phyloP scores from a whole-genome alignment of 2,113 vertebrate genomes.

The Oncorhynchus keta region DNA sequence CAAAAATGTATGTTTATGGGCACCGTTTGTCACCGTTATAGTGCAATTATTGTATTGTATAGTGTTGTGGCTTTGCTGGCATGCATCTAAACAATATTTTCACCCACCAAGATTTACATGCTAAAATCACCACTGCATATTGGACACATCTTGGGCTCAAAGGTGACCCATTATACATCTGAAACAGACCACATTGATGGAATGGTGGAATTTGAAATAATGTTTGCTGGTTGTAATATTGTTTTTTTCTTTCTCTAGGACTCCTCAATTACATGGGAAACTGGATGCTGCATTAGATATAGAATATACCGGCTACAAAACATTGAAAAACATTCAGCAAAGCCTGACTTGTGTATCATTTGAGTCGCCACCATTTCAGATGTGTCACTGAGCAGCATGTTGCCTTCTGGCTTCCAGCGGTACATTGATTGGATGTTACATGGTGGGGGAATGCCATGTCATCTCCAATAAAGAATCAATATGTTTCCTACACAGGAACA shows the following conservation, averaged over 20 bases:
- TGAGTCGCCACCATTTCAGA: background rate
- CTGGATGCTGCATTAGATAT: background rate
- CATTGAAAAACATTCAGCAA: background rate
- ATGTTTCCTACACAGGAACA: slow-evolving; percentile 21
- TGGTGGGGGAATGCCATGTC: slow-evolving; percentile 26
- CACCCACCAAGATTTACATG: too few relatives aligned
- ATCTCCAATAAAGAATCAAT: slow-evolving; percentile 41
- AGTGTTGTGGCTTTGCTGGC: too few relatives aligned
- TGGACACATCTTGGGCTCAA: too few relatives aligned
- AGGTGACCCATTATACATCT: too few relatives aligned
- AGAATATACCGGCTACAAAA: too few relatives aligned
- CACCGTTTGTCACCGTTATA: too few relatives aligned
- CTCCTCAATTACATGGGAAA: background rate
- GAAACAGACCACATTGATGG: background rate
- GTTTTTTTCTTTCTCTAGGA: background rate
- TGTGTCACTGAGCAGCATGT: background rate
- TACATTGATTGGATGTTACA: slow-evolving; percentile 27
- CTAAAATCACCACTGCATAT: too few relatives aligned
- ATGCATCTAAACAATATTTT: too few relatives aligned
- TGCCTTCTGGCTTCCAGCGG: background rate
- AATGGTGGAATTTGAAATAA: background rate
- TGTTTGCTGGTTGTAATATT: background rate
- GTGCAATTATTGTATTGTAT: too few relatives aligned
- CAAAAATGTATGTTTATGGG: too few relatives aligned
- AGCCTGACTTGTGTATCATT: background rate